Conservation (phyloP, 2,113 vertebrate genomes). For the Scomber scombrus region DNA sequence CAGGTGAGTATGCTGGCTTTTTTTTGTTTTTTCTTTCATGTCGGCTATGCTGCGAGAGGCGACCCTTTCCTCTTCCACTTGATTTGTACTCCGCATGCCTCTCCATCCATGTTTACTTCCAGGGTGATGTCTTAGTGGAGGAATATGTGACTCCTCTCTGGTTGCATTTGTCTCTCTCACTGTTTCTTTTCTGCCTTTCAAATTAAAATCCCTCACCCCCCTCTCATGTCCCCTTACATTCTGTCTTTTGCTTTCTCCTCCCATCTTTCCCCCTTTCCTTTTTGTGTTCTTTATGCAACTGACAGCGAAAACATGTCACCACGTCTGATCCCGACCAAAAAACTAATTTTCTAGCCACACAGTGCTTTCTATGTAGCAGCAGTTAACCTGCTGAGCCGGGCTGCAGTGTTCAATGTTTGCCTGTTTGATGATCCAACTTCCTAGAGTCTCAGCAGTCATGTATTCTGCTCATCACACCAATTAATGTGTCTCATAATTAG, state of each 20-base stretch:
- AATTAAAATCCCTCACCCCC: slow-evolving; percentile 11
- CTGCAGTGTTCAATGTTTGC: slow-evolving; percentile 8
- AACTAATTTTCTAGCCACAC: slow-evolving; percentile 40
- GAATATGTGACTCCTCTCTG: slow-evolving; percentile 17
- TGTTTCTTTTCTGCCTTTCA: slow-evolving; percentile 10
- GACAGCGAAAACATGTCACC: slow-evolving; percentile 26
- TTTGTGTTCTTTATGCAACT: not conserved
- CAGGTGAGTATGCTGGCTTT: slow-evolving; percentile 48
- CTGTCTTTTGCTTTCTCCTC: not conserved
- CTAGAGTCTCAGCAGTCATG: slow-evolving; percentile 1
- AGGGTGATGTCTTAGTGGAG: not conserved
- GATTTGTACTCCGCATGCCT: slow-evolving; percentile 4
- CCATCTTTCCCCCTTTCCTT: not conserved
- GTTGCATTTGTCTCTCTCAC: slow-evolving; percentile 1
- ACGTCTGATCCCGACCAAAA: slow-evolving; percentile 6
- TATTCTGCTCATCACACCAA: slow-evolving; percentile 1
- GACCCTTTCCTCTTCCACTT: not conserved
- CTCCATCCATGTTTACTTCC: not conserved
- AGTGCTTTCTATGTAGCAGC: slow-evolving; percentile 14
- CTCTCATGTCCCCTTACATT: not conserved
- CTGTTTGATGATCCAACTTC: slow-evolving; percentile 24
- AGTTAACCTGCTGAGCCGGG: slow-evolving; percentile 33
- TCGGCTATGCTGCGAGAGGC: not conserved
- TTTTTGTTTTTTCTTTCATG: not conserved
- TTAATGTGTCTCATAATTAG: slow-evolving; percentile 23